Conservation (phyloP, 2,888 invertebrate species). For the Hyposoter dolosus region DNA sequence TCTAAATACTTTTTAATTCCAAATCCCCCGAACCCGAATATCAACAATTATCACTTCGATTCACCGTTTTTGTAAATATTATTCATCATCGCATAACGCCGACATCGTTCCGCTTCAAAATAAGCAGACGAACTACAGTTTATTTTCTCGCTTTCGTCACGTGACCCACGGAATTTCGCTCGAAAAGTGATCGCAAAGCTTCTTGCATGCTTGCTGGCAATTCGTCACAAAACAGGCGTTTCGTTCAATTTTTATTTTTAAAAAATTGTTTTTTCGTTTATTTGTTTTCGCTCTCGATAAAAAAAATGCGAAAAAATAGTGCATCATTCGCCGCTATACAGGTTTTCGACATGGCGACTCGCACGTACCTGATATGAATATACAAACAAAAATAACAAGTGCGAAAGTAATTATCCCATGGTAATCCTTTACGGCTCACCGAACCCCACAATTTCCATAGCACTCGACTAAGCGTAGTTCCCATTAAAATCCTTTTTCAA, state of each 20-base stretch:
- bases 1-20: background rate
- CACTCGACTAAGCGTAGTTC: background rate
- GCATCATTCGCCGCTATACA: no score
- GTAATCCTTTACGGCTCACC: background rate
- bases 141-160: background rate
- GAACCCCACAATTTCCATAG: background rate
- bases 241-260: background rate
- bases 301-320: no score
- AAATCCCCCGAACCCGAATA: background rate
- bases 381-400: background rate
- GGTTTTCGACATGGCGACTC: no score
- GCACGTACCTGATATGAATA: background rate
- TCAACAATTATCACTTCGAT: constrained; percentile 20
- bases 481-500: background rate
- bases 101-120: constrained; percentile 14
- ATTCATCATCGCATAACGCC: background rate
- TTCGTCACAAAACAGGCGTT: background rate
- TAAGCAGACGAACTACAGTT: constrained; percentile 52
- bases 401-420: background rate
- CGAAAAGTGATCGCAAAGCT: background rate
- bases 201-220: background rate
- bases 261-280: background rate
- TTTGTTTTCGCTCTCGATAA: no score
- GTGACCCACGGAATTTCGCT: background rate
- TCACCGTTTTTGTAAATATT: constrained; percentile 34